Evolutionary conservation across 2,888 invertebrate genomes (phyloP), one percentile per base, ranked within the genome.

Genomic region (Orthosia gracilis): DNA sequence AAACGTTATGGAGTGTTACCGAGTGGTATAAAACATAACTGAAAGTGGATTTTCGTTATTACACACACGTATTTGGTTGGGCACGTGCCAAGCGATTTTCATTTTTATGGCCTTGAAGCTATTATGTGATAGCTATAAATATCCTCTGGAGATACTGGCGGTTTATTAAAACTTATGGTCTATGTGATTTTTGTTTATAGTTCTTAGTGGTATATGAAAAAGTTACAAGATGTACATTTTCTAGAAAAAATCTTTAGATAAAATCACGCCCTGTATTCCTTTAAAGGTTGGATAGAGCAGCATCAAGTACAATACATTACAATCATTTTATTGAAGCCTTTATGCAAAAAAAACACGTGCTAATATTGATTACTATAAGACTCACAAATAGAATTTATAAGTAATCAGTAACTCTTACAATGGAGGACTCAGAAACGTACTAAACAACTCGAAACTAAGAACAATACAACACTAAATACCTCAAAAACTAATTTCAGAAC

Each of bases 31-130:
- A 93, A 93, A 92, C 91, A 92, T 92, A 92, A 91, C 91, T 87
- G 90, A 92, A 93, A 92, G 92, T 91, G 91, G 92, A 92, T 93
- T 92, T 92, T 92, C 89, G 91, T 91, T 92, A 93, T 92, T 91
- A 91, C 90, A 86, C 85, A 88, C 88, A 91, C 91, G 78, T 87
- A 83, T 90, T 90, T 88, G 82, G 80, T 89, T 92, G 91, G 89
- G 85, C 65, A 76, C 68, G 67, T 89, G 93, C 92, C 92, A 92
- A 88, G 84, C 89, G 78, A 91, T 89, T 91, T 85, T 87, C 86
- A 86, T 69, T 90, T 91, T 90, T 93, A 92, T 88, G 76, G 71
- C 85, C 69, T 73, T 59, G 80, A 76, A 69, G 73, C 74, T 70
- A 68, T 80, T 82, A 82, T 80, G 77, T 76, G 84, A 88, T 86